phyloP scores from a whole-genome alignment of 92 coral and sea anemone species.

The Siderastrea radians region DNA sequence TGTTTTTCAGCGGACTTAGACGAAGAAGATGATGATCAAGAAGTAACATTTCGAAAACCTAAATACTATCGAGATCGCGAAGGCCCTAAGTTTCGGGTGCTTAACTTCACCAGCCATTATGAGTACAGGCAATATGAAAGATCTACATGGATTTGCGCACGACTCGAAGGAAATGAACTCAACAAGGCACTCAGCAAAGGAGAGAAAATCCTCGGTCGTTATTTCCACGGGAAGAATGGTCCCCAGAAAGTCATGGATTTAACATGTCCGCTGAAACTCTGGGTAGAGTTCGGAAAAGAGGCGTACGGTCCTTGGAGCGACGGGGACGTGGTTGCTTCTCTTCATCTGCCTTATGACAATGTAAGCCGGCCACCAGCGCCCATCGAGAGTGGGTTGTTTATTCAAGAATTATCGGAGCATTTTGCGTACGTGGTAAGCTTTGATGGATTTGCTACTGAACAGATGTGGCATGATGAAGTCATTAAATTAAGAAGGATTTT shows the following conservation, averaged over 20 bases:
- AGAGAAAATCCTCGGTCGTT: slow-evolving; percentile 67
- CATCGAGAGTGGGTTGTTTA: slow-evolving; percentile 59
- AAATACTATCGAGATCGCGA: slow-evolving; percentile 82
- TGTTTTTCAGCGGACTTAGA: slow-evolving; percentile 45
- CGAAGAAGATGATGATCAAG: slow-evolving; percentile 67
- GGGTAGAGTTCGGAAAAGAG: slow-evolving; percentile 59
- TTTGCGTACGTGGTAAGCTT: slow-evolving; percentile 78
- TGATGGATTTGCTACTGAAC: slow-evolving; percentile 70
- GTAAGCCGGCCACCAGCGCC: slow-evolving; percentile 84
- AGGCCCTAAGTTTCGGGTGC: slow-evolving; percentile 82
- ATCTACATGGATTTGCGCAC: slow-evolving; percentile 84
- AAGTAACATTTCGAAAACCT: slow-evolving; percentile 70
- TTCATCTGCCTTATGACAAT: slow-evolving; percentile 84
- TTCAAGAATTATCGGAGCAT: slow-evolving; percentile 82
- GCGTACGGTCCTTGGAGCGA: slow-evolving; percentile 27
- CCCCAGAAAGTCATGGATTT: slow-evolving; percentile 76
- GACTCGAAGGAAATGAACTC: slow-evolving; percentile 55
- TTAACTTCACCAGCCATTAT: slow-evolving; percentile 81
- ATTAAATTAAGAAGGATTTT: slow-evolving; percentile 53
- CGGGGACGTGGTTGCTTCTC: slow-evolving; percentile 77
- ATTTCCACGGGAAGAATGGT: slow-evolving; percentile 83
- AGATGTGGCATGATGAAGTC: slow-evolving; percentile 49
- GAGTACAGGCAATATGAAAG: slow-evolving; percentile 83
- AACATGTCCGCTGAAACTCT: slow-evolving; percentile 82
- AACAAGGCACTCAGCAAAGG: slow-evolving; percentile 76